Conservation (phyloP, 2,888 invertebrate genomes). For the Octonoba sinensis region DNA sequence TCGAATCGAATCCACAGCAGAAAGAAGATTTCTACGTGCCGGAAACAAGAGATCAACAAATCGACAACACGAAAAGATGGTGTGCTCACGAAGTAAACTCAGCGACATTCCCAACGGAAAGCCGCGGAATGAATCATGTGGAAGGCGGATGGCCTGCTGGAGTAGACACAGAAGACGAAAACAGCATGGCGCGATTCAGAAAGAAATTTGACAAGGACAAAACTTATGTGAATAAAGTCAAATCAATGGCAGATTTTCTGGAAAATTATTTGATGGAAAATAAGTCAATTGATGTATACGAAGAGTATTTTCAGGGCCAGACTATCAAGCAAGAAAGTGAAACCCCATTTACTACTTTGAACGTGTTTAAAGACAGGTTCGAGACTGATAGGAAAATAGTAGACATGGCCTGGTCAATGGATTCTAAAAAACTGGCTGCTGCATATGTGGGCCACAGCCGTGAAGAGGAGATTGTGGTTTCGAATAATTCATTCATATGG, state of each 20-base stretch:
- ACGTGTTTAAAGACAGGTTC: constrained; percentile 70
- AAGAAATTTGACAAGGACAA: constrained; percentile 95
- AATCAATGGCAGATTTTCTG: constrained; percentile 81
- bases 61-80: constrained; percentile 20
- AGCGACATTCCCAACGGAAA: constrained; percentile 79
- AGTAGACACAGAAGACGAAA: constrained; percentile 86
- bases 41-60: constrained; percentile 6
- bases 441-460: constrained; percentile 88
- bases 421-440: constrained; percentile 83
- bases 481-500: constrained; percentile 88
- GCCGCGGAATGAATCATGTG: constrained; percentile 84
- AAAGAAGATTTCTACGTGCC: constrained; percentile 20
- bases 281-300: constrained; percentile 92
- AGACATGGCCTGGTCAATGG: constrained; percentile 90
- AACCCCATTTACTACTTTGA: constrained; percentile 1
- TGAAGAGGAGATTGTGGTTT: constrained; percentile 77
- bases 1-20: constrained; percentile 13
- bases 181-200: constrained; percentile 86
- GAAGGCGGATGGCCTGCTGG: constrained; percentile 99
- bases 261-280: constrained; percentile 92
- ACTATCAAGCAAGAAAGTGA: constrained; percentile 73
- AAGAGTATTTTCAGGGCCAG: constrained; percentile 85
- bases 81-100: constrained; percentile 76
- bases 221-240: constrained; percentile 83
- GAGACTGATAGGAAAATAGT: constrained; percentile 70